phyloP scores from a whole-genome alignment of 1,140 invertebrate genomes.

The Microplitis demolitor region DNA sequence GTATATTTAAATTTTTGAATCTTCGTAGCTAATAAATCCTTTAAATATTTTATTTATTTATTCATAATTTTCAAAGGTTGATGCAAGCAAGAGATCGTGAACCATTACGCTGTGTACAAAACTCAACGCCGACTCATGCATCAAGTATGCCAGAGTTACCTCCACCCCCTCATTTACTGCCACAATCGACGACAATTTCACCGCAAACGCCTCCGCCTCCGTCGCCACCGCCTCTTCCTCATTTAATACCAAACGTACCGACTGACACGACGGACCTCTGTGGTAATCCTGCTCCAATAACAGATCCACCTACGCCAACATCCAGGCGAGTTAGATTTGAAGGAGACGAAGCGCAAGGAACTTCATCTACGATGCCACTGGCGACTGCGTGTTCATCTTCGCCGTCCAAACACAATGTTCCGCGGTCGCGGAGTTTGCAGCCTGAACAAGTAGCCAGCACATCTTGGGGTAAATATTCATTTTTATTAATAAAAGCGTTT shows the following conservation, averaged over 20 bases:
- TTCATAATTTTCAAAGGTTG: constrained; percentile 55
- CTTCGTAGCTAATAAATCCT: not conserved
- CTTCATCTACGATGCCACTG: constrained; percentile 56
- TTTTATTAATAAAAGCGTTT: too few species aligned
- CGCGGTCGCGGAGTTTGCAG: constrained; percentile 54
- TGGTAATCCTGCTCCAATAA: constrained; percentile 27
- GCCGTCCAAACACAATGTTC: constrained; percentile 44
- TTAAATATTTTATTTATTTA: not conserved
- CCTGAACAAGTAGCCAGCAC: constrained; percentile 56
- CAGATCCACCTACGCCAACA: constrained; percentile 51
- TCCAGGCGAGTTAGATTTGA: constrained; percentile 68
- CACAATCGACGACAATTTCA: constrained; percentile 40
- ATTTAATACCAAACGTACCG: constrained; percentile 21
- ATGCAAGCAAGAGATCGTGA: constrained; percentile 66
- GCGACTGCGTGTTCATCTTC: constrained; percentile 52
- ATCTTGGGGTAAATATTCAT: constrained; percentile 47
- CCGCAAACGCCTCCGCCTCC: constrained; percentile 42
- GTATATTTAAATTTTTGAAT: constrained; percentile 27
- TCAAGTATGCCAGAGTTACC: constrained; percentile 72
- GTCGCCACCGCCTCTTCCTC: constrained; percentile 38
- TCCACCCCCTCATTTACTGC: constrained; percentile 34
- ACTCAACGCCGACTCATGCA: constrained; percentile 58
- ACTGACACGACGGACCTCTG: constrained; percentile 42
- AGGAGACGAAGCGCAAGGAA: constrained; percentile 63
- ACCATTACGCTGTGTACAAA: constrained; percentile 61